phyloP scores from a whole-genome alignment of 1,140 invertebrate species.

The Cardiocondyla obscurior region DNA sequence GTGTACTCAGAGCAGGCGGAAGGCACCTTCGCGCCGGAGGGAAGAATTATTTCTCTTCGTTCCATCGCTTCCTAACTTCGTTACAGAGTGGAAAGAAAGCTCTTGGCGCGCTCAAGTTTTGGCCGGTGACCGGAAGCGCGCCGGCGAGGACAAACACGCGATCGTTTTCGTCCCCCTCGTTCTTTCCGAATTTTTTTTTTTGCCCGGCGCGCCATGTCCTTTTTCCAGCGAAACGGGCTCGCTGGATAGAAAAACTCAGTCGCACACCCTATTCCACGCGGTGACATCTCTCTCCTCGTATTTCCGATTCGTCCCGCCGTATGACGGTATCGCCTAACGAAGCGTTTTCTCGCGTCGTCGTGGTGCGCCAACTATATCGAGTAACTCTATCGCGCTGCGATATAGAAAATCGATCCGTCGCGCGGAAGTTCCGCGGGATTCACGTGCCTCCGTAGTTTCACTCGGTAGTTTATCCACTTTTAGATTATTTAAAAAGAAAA shows the following conservation, averaged over 20 bases:
- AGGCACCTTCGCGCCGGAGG: conserved; percentile 10
- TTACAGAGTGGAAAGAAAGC: conserved; percentile 49
- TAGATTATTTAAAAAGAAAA: neutral
- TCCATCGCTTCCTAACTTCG: conserved; percentile 40
- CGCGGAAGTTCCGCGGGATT: conserved; percentile 4
- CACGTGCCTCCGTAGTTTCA: neutral
- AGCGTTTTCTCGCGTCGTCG: conserved; percentile 34
- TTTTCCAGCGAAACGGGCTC: conserved; percentile 13
- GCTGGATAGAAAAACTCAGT: conserved; percentile 31
- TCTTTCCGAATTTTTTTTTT: neutral
- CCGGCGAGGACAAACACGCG: conserved; percentile 12
- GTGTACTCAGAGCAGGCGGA: conserved; percentile 11
- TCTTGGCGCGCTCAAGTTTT: conserved; percentile 25
- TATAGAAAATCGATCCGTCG: conserved; percentile 26
- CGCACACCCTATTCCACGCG: conserved; percentile 26
- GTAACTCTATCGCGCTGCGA: conserved; percentile 2
- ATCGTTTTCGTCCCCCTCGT: neutral
- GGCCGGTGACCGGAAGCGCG: conserved; percentile 25
- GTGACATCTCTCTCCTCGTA: conserved; percentile 16
- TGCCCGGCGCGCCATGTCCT: neutral
- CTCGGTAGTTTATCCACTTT: neutral
- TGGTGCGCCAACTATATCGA: conserved; percentile 2
- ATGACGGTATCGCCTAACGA: conserved; percentile 46
- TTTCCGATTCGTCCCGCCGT: conserved; percentile 31
- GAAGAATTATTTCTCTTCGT: conserved; percentile 51